phyloP scores from a whole-genome alignment of 1,140 invertebrate genomes.

The Camponotus pennsylvanicus region DNA sequence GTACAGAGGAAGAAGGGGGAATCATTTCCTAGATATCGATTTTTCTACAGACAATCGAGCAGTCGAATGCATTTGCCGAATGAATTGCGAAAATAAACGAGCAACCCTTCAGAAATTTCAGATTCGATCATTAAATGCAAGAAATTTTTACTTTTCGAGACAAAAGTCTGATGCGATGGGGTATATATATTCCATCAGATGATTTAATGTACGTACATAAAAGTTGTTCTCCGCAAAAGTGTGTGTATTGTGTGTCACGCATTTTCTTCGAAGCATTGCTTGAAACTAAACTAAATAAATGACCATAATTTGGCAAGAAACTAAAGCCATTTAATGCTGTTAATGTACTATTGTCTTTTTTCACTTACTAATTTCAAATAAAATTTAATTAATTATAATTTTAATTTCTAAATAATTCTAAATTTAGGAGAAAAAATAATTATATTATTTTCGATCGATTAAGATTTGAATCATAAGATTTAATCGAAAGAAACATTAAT shows the following conservation, averaged over 20 bases:
- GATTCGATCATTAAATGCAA: conserved; percentile 12
- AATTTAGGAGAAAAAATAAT: not conserved
- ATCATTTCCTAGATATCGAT: not conserved
- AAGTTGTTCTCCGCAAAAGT: not conserved
- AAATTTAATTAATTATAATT: not conserved
- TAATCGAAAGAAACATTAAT: not conserved
- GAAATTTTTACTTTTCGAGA: conserved; percentile 35
- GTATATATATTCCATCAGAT: not conserved
- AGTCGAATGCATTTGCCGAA: not conserved
- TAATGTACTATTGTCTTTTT: not conserved
- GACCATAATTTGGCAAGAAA: not conserved
- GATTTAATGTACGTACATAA: conserved; percentile 20
- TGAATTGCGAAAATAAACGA: conserved; percentile 52
- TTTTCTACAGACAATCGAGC: conserved; percentile 15
- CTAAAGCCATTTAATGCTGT: not conserved
- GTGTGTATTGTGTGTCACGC: not conserved
- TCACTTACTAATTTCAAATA: not conserved
- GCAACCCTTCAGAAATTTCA: conserved; percentile 10
- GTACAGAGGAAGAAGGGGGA: not conserved
- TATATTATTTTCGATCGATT: not conserved
- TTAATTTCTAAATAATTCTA: not conserved
- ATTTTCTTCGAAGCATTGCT: not conserved
- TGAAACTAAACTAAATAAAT: not conserved
- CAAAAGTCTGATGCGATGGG: conserved; percentile 10
- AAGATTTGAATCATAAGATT: not conserved